These are phyloP conservation scores for Monochamus saltuarius DNA, from an alignment of 1,140 invertebrate species.

Conservation along the genomic window DNA sequence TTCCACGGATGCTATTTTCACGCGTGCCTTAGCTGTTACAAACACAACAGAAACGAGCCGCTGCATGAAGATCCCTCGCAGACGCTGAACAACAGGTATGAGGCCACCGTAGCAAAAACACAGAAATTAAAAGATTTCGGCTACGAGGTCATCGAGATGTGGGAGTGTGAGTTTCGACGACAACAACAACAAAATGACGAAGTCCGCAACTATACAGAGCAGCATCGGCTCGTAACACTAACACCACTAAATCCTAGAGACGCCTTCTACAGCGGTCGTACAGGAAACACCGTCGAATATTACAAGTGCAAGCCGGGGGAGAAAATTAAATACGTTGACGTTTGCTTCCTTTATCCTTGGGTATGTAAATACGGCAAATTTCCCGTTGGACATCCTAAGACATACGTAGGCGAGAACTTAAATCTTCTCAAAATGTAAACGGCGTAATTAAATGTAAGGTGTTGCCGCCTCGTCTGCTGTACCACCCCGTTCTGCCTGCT, in stretches of 20 bases:
- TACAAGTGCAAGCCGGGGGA: conserved; percentile 38
- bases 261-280: conserved; percentile 44
- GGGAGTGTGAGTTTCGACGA: conserved; percentile 4
- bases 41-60: background rate
- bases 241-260: background rate
- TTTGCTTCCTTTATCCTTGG: too few relatives aligned
- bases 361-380: conserved; percentile 44
- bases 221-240: background rate
- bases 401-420: conserved; percentile 12
- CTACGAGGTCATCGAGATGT: background rate
- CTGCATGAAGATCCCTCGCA: too few relatives aligned
- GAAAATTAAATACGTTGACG: conserved; percentile 49
- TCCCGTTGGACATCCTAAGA: conserved; percentile 47
- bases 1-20: conserved; percentile 24
- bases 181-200: background rate
- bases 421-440: conserved; percentile 24
- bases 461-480: conserved; percentile 43
- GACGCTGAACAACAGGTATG: too few relatives aligned
- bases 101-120: too few relatives aligned
- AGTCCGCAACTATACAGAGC: background rate
- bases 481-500: conserved; percentile 45
- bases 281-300: conserved; percentile 41
- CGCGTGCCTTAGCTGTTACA: conserved; percentile 2
- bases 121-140: background rate
- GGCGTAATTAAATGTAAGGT: conserved; percentile 43